Base-by-base conservation (phyloP, 2,888 invertebrate species). In the Ormyrus rosae region DNA sequence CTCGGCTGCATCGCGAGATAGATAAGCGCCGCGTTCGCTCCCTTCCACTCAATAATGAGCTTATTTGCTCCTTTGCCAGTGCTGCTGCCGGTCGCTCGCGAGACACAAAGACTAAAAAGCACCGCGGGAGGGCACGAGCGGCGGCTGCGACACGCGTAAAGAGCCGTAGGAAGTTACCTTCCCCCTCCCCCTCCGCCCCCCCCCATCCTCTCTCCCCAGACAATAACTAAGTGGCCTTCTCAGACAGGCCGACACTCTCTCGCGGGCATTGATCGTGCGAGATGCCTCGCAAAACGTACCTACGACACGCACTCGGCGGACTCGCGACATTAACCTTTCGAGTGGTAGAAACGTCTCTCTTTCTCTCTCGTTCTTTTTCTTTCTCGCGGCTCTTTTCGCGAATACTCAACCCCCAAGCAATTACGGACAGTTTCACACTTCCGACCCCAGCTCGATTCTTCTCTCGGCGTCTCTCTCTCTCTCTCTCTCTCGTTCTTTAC, bases 151-250 rank as follows among this genome's bases (percentile, higher is more conserved):
- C 55, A 51, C 51, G 50, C 58, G 11, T 45, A 63, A 13, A 13
- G 63, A 58, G 60, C 65, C 58, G 65, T 51, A 51, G 74, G 74
- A 75, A 61, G 69, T 78, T 78, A 13, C 13, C 13, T 13, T 13
- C 13, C 13, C 0, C 13, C 13, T 13, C 13, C 13, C 13, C 13
- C 13, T 13, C 13, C 13, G 13, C 13, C 13, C 13, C 13, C 13
- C 13, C 13, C 13, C 13, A 13, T 13, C 13, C 13, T 13, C 13
- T 0, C 13, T 61, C 55, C 72, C 61, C 72, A 69, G 68, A 76
- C 63, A 81, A 72, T 83, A 80, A 87, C 86, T 85, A 86, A 87
- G 88, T 87, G 86, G 86, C 85, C 84, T 88, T 87, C 87, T 87
- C 87, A 87, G 88, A 88, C 87, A 84, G 85, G 81, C 84, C 79